Conservation (phyloP, 64 coral and sea anemone species). For the Stichodactyla helianthus region DNA sequence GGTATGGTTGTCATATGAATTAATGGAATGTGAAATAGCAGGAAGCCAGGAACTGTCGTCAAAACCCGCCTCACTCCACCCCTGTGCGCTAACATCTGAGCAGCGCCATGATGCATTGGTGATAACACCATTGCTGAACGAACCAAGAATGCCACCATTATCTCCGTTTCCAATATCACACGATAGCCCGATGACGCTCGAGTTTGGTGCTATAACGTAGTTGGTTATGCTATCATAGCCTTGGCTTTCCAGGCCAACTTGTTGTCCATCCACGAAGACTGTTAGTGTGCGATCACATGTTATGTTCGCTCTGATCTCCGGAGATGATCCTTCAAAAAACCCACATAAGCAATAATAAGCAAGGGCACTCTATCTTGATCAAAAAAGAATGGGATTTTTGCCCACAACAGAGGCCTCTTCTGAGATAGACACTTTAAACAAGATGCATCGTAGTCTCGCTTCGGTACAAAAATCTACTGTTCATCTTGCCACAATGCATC, state of each 20-base stretch:
- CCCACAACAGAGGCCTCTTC: too few relatives aligned
- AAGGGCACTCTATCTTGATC: neutral
- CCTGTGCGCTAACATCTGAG: neutral
- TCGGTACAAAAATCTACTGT: too few relatives aligned
- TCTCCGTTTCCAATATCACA: neutral
- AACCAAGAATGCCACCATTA: slow-evolving; percentile 33
- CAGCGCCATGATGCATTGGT: slow-evolving; percentile 32
- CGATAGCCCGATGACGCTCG: neutral
- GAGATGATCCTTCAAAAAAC: neutral
- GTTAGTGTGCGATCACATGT: neutral
- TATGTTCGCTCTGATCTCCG: slow-evolving; percentile 5
- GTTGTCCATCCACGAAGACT: slow-evolving; percentile 5
- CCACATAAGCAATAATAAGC: neutral
- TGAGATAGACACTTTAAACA: too few relatives aligned
- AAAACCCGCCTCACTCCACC: slow-evolving; percentile 22
- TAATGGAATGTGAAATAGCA: neutral
- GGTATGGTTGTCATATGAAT: neutral
- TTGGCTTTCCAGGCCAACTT: neutral
- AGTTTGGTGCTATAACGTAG: neutral
- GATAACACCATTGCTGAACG: slow-evolving; percentile 35
- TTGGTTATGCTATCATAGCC: neutral
- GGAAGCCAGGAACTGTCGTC: slow-evolving; percentile 10
- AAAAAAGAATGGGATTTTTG: neutral
- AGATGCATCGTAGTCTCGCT: too few relatives aligned
- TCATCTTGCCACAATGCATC: too few relatives aligned